phyloP scores from a whole-genome alignment of 2,113 vertebrate genomes.

The Mastomys natalensis region DNA sequence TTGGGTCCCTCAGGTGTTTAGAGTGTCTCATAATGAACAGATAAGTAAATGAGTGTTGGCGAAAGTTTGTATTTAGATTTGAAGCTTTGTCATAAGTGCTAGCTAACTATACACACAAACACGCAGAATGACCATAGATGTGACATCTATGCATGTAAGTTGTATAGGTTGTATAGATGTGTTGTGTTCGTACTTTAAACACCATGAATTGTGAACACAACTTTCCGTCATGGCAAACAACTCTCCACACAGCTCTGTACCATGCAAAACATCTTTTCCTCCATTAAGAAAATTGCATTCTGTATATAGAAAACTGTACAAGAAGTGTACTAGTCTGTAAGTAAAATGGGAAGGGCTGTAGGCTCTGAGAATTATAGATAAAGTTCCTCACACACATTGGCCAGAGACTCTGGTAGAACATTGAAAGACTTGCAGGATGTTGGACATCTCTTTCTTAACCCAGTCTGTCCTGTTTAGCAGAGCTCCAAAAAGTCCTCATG shows the following conservation, averaged over 20 bases:
- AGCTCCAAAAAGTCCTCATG: background rate
- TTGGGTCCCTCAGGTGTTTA: background rate
- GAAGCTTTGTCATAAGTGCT: background rate
- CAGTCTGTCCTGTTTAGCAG: background rate
- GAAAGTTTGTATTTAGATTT: background rate
- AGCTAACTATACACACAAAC: background rate
- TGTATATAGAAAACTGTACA: background rate
- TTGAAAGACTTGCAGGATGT: background rate
- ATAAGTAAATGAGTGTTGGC: background rate
- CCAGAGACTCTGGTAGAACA: background rate
- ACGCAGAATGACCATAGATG: background rate
- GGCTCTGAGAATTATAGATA: background rate
- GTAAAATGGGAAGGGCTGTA: background rate
- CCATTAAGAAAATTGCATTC: background rate
- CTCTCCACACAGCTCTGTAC: background rate
- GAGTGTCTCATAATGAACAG: background rate
- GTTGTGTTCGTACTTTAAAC: background rate
- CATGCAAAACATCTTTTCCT: conserved; percentile 1
- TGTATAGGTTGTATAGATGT: background rate
- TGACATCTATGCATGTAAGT: background rate
- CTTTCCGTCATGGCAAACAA: background rate
- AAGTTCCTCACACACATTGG: background rate
- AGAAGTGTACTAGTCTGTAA: background rate
- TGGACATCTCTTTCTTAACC: background rate
- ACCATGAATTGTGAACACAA: background rate